These are phyloP conservation scores for Apodemia mormo DNA, from an alignment of 2,888 invertebrate species.

Conservation along the genomic window DNA sequence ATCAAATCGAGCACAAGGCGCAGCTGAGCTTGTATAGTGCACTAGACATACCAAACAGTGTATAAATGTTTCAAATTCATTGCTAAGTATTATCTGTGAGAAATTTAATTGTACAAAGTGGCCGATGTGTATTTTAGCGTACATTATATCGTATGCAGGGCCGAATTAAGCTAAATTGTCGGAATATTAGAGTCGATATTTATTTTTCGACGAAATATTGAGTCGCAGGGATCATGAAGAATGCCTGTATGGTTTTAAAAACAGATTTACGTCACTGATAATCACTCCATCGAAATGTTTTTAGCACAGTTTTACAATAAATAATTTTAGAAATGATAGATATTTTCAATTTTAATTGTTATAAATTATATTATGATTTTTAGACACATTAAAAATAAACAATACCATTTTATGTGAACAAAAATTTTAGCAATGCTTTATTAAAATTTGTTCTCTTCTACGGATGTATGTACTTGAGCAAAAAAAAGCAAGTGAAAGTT, in stretches of 20 bases:
- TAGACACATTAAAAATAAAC: too few species aligned
- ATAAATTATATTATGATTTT: too few species aligned
- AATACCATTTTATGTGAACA: too few species aligned
- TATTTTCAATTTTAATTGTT: too few species aligned
- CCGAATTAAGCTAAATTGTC: not conserved
- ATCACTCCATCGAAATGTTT: not conserved
- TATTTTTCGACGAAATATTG: not conserved
- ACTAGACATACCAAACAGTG: conserved; percentile 6
- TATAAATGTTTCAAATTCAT: conserved; percentile 7
- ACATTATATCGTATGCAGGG: not conserved
- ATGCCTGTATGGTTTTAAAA: not conserved
- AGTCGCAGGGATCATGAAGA: not conserved
- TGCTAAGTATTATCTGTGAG: not conserved
- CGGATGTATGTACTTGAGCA: too few species aligned
- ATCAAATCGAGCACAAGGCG: not conserved
- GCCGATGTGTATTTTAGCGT: not conserved
- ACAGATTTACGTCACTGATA: not conserved
- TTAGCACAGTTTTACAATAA: too few species aligned
- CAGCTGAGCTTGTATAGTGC: not conserved
- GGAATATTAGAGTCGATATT: not conserved
- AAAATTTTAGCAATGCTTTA: too few species aligned
- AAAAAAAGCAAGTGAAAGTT: too few species aligned
- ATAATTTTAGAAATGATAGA: too few species aligned
- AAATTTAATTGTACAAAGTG: conserved; percentile 8
- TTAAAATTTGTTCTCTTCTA: too few species aligned